Base-by-base conservation (phyloP, 2,888 invertebrate species). In the Falcaria lacertinaria region DNA sequence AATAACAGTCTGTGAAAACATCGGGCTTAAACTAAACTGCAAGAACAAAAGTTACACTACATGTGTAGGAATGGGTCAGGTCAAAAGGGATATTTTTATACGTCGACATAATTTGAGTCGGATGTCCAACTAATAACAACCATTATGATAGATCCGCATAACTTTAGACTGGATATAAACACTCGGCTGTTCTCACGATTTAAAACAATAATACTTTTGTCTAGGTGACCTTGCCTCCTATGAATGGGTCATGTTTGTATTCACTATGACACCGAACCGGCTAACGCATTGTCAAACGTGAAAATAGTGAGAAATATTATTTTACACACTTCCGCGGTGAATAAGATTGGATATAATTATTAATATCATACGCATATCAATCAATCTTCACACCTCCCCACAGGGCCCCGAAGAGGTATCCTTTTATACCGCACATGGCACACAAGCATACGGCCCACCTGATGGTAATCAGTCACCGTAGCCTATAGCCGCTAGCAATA, bases 121-220 rank as follows among this genome's bases (percentile, higher is more conserved):
- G 63, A 63, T 50, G 44, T 43, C 15, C 15, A 28, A 11, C 3
- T 3, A 28, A 28, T 28, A 64, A 65, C 54, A 60, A 46, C 57
- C 47, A 60, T 60, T 55, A 59, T 63, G 34, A 32, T 42, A 39
- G 15, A n/a, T 13, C 2, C 14, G 17, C 33, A 15, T 52, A 52
- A 59, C 58, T 64, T 64, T 58, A 42, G 57, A 47, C 52, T 53
- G 53, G 48, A 44, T 42, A 44, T 42, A 48, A 52, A 50, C 52
- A 58, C 54, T 51, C 54, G 47, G 2, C 45, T 34, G 40, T 53
- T 53, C 64, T 67, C 66, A 47, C 50, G 38, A 39, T 36, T 53
- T 61, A 59, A 60, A 52, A 56, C 61, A 69, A 64, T 61, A 69
- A 57, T 56, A 48, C 55, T 54, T 59, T 57, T 57, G 60, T 61